Evolutionary conservation across 2,797 vertebrate species (phyloP), one percentile per base, ranked within the genome.

Genomic region (Amblyraja radiata): DNA sequence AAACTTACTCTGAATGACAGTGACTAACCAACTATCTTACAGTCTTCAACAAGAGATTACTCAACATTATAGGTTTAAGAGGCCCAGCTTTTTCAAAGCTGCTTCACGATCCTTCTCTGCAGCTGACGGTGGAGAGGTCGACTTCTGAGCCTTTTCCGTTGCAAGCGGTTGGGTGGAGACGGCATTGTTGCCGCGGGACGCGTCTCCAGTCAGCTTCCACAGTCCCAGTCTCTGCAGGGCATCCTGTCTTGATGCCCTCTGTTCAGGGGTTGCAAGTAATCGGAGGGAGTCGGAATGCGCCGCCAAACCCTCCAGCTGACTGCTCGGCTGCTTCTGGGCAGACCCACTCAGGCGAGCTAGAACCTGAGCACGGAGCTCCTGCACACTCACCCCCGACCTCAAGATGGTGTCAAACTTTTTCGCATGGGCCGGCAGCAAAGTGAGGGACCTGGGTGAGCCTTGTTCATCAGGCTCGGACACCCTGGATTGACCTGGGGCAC

Each of bases 381-480:
- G 93, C 63, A 94, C 93, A 1, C 93, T 95, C 21, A 95, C 93
- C 18, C 95, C 95, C 0, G 95, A 95, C 36, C 83, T 93, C 93
- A 94, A 39, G 63, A 94, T 95, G 14, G 94, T 95, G 78, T 94
- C 94, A 93, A 94, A 94, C 93, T 94, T 95, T 65, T 93, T 94
- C 3, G 94, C 79, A 6, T 93, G 94, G 93, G 65, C 90, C 79
- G 93, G 93, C 23, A 93, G 76, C 46, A 93, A 93, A 65, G 74
- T 93, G 8, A 93, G 74, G 5, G 93, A 79, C 88, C 93, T 54
- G 71, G 73, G 0, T 1, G 90, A 28, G 11, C 90, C n/a, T 14
- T 92, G 90, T n/a, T 92, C 90, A 73, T 74, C 36, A 92, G n/a
- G 0, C 46, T 18, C 0, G 4, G 36, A 74, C 36, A 13, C 90